These are phyloP conservation scores for Uria lomvia DNA, from an alignment of 2,113 vertebrate genomes.

Conservation along the genomic window DNA sequence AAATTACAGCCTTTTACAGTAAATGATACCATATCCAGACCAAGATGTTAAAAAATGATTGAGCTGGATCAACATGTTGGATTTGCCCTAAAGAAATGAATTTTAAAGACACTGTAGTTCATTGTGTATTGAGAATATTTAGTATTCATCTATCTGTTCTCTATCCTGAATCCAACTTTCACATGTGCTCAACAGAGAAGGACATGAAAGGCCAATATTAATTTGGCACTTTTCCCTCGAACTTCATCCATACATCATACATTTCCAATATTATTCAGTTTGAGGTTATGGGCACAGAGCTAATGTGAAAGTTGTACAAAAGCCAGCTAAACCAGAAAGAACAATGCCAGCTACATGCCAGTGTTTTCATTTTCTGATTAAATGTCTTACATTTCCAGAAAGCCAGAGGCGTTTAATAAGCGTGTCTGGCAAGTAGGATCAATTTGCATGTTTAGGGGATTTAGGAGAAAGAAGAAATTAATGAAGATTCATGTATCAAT, in stretches of 20 bases:
- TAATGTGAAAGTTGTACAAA: slow-evolving; percentile 2
- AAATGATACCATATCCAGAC: background rate
- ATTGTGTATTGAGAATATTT: background rate
- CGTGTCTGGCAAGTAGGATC: background rate
- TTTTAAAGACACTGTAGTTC: background rate
- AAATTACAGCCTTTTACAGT: background rate
- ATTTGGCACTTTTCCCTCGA: background rate
- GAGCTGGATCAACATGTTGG: background rate
- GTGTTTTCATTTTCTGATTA: slow-evolving; percentile 41
- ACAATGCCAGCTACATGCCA: background rate
- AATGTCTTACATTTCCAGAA: background rate
- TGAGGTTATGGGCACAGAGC: background rate
- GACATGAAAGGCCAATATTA: slow-evolving; percentile 2
- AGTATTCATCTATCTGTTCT: background rate
- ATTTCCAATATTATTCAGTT: background rate
- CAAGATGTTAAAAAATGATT: background rate
- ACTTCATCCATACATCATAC: background rate
- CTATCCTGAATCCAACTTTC: background rate
- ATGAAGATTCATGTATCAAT: background rate
- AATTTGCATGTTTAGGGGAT: background rate
- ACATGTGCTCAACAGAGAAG: background rate
- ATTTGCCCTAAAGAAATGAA: background rate
- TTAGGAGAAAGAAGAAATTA: background rate
- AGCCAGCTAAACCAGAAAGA: slow-evolving; percentile 22
- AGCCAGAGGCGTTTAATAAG: slow-evolving; percentile 28